These are phyloP conservation scores for Bufo gargarizans DNA, from an alignment of 2,113 vertebrate species.

Conservation along the genomic window DNA sequence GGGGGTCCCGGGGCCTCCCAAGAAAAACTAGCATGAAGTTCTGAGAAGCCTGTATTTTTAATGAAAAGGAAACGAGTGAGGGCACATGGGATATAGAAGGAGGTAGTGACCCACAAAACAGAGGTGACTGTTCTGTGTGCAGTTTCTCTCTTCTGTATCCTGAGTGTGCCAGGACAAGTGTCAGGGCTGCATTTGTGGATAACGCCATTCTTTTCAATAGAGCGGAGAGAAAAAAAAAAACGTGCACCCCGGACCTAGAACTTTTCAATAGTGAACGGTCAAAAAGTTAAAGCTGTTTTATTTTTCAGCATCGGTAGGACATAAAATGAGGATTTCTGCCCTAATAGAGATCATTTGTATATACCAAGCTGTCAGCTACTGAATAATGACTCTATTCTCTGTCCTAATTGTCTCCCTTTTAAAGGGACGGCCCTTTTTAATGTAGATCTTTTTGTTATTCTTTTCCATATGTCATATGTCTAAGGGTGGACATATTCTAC, in stretches of 20 bases:
- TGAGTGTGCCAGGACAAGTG: slow-evolving; percentile 25
- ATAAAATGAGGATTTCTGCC: background rate
- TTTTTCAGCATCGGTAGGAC: background rate
- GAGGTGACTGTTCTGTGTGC: slow-evolving; percentile 65
- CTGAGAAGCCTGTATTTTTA: slow-evolving; percentile 69
- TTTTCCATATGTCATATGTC: background rate
- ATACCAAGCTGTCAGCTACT: background rate
- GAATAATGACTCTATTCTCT: slow-evolving; percentile 6
- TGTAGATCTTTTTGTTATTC: background rate
- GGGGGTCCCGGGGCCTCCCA: slow-evolving; percentile 83
- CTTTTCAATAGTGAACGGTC: background rate
- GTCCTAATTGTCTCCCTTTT: background rate
- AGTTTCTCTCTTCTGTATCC: slow-evolving; percentile 18
- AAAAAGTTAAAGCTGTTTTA: slow-evolving; percentile 18
- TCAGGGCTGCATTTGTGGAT: background rate
- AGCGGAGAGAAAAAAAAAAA: background rate
- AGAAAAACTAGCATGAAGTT: slow-evolving; percentile 80
- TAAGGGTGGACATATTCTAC: background rate
- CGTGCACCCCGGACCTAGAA: background rate
- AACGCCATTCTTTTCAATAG: slow-evolving; percentile 1
- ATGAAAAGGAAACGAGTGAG: slow-evolving; percentile 74
- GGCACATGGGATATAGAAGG: slow-evolving; percentile 75
- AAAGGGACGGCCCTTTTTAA: background rate
- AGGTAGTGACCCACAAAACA: slow-evolving; percentile 73
- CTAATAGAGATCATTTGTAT: slow-evolving; percentile 18